phyloP scores from a whole-genome alignment of 1,140 invertebrate species.

The Panagrolaimus sp. region DNA sequence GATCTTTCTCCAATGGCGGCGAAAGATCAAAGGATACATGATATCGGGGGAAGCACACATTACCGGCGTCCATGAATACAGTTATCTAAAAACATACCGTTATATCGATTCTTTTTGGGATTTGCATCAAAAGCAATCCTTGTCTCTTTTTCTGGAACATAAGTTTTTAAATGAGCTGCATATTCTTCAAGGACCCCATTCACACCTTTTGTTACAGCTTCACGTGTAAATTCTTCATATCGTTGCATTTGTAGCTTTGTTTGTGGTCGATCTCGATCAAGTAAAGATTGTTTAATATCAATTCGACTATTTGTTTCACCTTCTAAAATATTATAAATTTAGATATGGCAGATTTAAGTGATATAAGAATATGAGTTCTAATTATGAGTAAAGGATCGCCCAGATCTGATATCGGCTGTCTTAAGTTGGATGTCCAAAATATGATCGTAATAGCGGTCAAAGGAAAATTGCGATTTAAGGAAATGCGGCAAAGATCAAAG shows the following conservation, averaged over 20 bases:
- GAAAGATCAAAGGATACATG: background rate
- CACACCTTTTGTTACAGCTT: background rate
- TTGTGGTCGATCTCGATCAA: background rate
- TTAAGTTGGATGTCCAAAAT: too few species aligned
- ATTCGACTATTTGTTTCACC: too few species aligned
- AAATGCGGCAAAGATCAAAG: too few species aligned
- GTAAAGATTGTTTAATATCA: too few species aligned
- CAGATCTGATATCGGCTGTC: too few species aligned
- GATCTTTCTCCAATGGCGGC: too few species aligned
- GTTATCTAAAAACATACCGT: conserved; percentile 17
- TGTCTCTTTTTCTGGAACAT: conserved; percentile 11
- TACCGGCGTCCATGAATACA: background rate
- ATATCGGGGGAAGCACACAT: background rate
- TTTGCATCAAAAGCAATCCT: conserved; percentile 25
- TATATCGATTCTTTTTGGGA: conserved; percentile 32
- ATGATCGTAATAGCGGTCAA: too few species aligned
- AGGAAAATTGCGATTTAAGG: too few species aligned
- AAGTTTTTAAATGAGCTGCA: conserved; percentile 28
- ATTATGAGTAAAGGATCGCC: too few species aligned
- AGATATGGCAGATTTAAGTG: too few species aligned
- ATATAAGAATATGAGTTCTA: too few species aligned
- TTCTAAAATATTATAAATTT: too few species aligned
- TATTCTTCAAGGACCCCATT: conserved; percentile 28
- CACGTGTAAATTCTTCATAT: conserved; percentile 5
- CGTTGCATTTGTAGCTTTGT: background rate